These are phyloP conservation scores for Antedon bifida DNA, from an alignment of 35 echinoderm and acorn worm genomes.

Conservation along the genomic window DNA sequence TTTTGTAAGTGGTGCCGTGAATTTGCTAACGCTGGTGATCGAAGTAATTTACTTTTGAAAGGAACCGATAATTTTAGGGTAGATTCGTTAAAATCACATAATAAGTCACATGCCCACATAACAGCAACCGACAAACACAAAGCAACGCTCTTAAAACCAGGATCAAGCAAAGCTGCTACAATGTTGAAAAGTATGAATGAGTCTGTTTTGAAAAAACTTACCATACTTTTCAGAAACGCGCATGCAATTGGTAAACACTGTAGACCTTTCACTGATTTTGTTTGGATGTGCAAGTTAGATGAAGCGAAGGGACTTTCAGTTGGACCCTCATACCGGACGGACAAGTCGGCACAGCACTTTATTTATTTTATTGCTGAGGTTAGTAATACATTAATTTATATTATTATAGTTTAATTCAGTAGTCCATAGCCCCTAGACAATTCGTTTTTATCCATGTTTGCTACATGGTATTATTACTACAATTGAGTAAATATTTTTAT, in stretches of 20 bases:
- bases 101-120: slow-evolving; percentile 10
- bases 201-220: not conserved
- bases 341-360: not conserved
- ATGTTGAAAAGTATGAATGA: not conserved
- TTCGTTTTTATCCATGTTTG: no score
- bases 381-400: no score
- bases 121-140: no score
- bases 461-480: no score
- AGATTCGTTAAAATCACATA: slow-evolving; percentile 13
- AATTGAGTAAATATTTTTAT: no score
- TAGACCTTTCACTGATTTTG: not conserved
- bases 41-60: not conserved
- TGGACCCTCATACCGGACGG: not conserved
- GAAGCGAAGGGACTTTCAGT: slow-evolving; percentile 1
- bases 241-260: slow-evolving; percentile 1
- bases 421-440: no score
- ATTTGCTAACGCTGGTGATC: not conserved
- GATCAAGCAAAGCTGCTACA: not conserved
- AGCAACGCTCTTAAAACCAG: not conserved
- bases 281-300: not conserved
- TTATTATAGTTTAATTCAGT: no score
- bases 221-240: not conserved
- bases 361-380: not conserved
- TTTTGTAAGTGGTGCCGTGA: slow-evolving; percentile 9
- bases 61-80: slow-evolving; percentile 2